phyloP scores from a whole-genome alignment of 2,888 invertebrate species.

The Ophion slaviceki region DNA sequence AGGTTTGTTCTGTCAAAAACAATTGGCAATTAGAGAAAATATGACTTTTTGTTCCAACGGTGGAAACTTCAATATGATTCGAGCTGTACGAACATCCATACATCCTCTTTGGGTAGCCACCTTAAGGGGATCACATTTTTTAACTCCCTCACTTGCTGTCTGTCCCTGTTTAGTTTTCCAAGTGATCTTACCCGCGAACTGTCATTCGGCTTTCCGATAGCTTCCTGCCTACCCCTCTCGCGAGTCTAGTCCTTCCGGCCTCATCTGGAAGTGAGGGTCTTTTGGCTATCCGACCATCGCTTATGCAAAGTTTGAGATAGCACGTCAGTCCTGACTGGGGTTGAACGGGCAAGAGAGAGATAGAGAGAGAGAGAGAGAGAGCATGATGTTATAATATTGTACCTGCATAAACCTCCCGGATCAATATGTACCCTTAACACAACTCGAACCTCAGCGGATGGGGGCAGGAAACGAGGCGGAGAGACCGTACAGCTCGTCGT shows the following conservation, averaged over 20 bases:
- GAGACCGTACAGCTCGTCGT: constrained; percentile 19
- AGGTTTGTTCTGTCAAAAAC: no score
- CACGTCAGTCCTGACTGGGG: not conserved
- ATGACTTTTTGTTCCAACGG: no score
- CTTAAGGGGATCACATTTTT: not conserved
- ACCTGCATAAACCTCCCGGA: constrained; percentile 54
- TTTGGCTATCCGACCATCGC: constrained; percentile 18
- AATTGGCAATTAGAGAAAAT: no score
- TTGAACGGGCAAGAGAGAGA: not conserved
- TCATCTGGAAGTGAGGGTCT: not conserved
- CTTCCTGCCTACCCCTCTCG: not conserved
- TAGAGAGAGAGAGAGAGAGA: constrained; percentile 3
- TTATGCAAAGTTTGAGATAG: not conserved
- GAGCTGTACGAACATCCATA: not conserved
- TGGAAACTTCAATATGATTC: no score
- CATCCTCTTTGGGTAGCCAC: not conserved
- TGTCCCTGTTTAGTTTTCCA: not conserved
- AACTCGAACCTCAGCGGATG: constrained; percentile 49
- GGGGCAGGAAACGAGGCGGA: constrained; percentile 24
- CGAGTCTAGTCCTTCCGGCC: not conserved
- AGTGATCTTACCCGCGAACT: not conserved
- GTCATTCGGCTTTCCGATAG: not conserved
- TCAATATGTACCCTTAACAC: constrained; percentile 66
- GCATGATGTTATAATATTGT: constrained; percentile 28
- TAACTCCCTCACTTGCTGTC: not conserved